phyloP scores from a whole-genome alignment of 2,113 vertebrate genomes.

The Cochlearius cochlearius region DNA sequence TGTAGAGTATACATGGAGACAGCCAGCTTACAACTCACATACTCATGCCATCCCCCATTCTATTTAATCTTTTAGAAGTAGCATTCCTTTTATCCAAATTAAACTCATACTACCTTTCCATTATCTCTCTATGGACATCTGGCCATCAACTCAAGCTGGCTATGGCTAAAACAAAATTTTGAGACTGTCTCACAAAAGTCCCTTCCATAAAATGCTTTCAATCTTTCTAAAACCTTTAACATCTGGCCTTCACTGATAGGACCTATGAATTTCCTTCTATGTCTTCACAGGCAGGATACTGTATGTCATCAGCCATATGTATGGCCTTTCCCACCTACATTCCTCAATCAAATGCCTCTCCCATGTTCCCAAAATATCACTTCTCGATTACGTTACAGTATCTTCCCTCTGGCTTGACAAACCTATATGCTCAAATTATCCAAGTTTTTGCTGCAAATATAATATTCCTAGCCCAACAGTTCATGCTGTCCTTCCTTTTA shows the following conservation, averaged over 20 bases:
- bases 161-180: background rate
- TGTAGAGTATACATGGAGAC: background rate
- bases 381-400: background rate
- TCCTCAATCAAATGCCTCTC: background rate
- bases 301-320: background rate
- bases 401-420: background rate
- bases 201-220: background rate
- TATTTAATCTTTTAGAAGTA: background rate
- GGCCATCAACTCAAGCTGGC: background rate
- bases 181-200: background rate
- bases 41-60: background rate
- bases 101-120: background rate
- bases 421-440: background rate
- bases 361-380: background rate
- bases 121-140: background rate
- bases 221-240: background rate
- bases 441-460: background rate
- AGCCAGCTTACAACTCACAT: background rate
- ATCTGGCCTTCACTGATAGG: background rate
- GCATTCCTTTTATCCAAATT: background rate
- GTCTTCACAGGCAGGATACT: background rate
- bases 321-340: background rate
- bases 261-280: background rate
- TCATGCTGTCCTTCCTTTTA: background rate
- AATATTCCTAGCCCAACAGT: background rate